phyloP scores from a whole-genome alignment of 37 sponge, comb jelly and placozoan genomes.

The Theonella swinhoei region DNA sequence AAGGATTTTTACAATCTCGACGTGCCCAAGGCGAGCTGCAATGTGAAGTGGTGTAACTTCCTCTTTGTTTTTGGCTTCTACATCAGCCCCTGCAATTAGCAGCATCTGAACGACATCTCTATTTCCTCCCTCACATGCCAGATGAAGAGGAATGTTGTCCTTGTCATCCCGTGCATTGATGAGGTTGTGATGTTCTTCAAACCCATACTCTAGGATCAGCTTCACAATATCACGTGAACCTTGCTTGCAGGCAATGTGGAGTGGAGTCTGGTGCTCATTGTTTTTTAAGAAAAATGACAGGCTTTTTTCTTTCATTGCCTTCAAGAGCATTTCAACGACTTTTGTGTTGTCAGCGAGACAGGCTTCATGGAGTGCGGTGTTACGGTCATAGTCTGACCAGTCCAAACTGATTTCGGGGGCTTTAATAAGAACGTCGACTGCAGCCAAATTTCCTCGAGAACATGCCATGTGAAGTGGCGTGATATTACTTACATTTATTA shows the following conservation, averaged over 20 bases:
- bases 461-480: slow-evolving; percentile 87
- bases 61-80: slow-evolving; percentile 39
- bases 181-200: slow-evolving; percentile 6
- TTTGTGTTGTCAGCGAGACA: slow-evolving; percentile 57
- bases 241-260: slow-evolving; percentile 82
- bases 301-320: neutral
- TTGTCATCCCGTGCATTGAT: slow-evolving; percentile 51
- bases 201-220: slow-evolving; percentile 35
- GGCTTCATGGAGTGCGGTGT: slow-evolving; percentile 87
- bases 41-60: slow-evolving; percentile 80
- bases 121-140: slow-evolving; percentile 82
- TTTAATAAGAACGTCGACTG: slow-evolving; percentile 57
- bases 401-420: slow-evolving; percentile 5
- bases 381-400: slow-evolving; percentile 54
- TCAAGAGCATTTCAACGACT: slow-evolving; percentile 69
- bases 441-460: slow-evolving; percentile 63
- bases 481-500: slow-evolving; percentile 49
- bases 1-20: slow-evolving; percentile 65
- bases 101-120: slow-evolving; percentile 69
- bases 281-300: neutral
- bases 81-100: slow-evolving; percentile 46
- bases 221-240: slow-evolving; percentile 76
- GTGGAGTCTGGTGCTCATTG: slow-evolving; percentile 33
- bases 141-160: slow-evolving; percentile 75
- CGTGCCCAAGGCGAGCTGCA: slow-evolving; percentile 80